phyloP scores from a whole-genome alignment of 2,797 vertebrate species.

The Xiphorhynchus erythropygius region DNA sequence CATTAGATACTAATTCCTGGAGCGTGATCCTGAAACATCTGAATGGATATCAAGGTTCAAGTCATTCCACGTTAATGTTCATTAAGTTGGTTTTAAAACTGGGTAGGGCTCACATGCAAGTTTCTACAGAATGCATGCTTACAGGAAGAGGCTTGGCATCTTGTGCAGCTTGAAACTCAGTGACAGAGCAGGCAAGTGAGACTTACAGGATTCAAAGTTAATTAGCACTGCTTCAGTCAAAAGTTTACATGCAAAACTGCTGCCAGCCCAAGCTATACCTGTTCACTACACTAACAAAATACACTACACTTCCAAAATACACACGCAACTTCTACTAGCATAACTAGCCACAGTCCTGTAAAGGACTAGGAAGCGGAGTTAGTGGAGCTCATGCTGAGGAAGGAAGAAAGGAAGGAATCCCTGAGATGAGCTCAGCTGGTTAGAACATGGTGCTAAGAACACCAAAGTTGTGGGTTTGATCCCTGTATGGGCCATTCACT shows the following conservation, averaged over 20 bases:
- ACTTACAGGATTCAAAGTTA: background rate
- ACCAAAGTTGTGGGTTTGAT: background rate
- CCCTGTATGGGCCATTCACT: background rate
- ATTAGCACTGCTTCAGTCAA: background rate
- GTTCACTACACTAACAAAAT: background rate
- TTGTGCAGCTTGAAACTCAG: background rate
- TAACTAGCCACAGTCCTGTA: background rate
- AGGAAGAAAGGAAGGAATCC: background rate
- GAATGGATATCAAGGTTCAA: background rate
- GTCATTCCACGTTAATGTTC: background rate
- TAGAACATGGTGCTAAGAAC: background rate
- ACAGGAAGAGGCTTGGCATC: constrained; percentile 2
- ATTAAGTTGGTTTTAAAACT: constrained; percentile 7
- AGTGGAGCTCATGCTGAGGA: background rate
- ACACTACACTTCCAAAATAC: background rate
- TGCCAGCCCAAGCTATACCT: background rate
- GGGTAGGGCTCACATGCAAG: background rate
- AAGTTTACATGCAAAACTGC: background rate
- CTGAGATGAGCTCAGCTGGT: background rate
- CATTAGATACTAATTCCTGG: background rate
- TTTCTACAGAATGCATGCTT: background rate
- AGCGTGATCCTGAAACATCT: background rate
- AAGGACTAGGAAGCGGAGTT: background rate
- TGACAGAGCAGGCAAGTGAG: background rate
- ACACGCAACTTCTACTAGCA: background rate